Evolutionary conservation across 2,797 vertebrate genomes (phyloP).

Genomic region (Parauchenoglanis punctatus): DNA sequence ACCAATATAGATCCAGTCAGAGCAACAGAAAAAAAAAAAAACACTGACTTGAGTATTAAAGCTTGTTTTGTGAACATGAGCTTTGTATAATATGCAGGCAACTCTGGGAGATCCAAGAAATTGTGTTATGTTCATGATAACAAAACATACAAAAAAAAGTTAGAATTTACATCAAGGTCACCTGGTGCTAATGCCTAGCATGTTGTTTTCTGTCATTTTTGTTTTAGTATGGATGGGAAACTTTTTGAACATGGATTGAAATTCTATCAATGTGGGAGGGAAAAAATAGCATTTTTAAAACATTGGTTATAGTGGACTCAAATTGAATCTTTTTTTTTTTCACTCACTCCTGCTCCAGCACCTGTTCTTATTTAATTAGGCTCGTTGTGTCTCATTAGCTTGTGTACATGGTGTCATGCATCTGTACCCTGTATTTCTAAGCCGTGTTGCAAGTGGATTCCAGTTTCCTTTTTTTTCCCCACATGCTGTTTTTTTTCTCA

Average conservation of each 20-base stretch:
- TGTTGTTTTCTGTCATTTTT: not conserved
- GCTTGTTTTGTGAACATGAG: not conserved
- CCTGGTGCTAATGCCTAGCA: not conserved
- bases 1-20: not conserved
- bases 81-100: not conserved
- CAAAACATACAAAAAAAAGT: not conserved
- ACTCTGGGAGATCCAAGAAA: not conserved
- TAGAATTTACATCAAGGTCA: not conserved
- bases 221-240: not conserved
- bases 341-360: not conserved
- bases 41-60: not conserved
- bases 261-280: not conserved
- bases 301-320: too few species aligned
- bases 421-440: not conserved
- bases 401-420: not conserved
- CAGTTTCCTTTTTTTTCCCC: not conserved
- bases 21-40: not conserved
- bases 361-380: constrained; percentile 31
- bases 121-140: not conserved
- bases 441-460: not conserved
- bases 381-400: constrained; percentile 28
- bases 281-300: constrained; percentile 3
- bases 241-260: not conserved
- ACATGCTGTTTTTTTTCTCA: too few species aligned
- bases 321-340: not conserved